A percentile compares a stretch with the other conserved stretches of the same genome.
Evolutionary conservation across 1,140 invertebrate genomes (phyloP).

Genomic region (Matsumurasca onukii): DNA sequence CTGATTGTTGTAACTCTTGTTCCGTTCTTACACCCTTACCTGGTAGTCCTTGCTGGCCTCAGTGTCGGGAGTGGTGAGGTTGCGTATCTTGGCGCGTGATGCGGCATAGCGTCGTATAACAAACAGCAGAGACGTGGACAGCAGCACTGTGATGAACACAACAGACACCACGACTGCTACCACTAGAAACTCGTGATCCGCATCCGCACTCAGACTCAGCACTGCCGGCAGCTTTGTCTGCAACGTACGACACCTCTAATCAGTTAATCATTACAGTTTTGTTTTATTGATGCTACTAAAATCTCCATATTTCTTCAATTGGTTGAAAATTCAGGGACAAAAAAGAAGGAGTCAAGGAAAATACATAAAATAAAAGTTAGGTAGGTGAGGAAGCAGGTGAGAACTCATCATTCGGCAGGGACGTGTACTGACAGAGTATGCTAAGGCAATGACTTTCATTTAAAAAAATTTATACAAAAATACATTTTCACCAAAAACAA

Average conservation of each 20-base stretch:
- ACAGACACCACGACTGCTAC: slow-evolving; percentile 63
- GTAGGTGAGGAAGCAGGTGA: no score
- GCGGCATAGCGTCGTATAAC: slow-evolving; percentile 71
- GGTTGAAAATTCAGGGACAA: no score
- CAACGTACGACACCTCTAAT: slow-evolving; percentile 72
- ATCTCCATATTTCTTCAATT: no score
- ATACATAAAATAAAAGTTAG: no score
- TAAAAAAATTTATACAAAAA: no score
- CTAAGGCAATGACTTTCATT: no score
- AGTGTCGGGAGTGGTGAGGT: slow-evolving; percentile 68
- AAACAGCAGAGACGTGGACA: slow-evolving; percentile 65
- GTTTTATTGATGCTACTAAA: background rate
- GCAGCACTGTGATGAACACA: slow-evolving; percentile 65
- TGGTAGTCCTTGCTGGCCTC: slow-evolving; percentile 95
- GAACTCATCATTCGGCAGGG: no score
- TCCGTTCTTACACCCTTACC: slow-evolving; percentile 53
- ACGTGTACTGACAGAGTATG: no score
- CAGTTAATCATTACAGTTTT: background rate
- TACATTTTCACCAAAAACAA: no score
- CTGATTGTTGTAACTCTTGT: no score
- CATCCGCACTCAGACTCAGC: slow-evolving; percentile 31
- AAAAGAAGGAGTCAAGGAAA: no score
- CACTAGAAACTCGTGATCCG: slow-evolving; percentile 38
- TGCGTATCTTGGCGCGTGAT: slow-evolving; percentile 69
- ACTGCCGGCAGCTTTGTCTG: slow-evolving; percentile 39